Evolutionary conservation across 2,113 vertebrate genomes (phyloP), one percentile per base, ranked within the genome.

Genomic region (Brevimyrus niger): DNA sequence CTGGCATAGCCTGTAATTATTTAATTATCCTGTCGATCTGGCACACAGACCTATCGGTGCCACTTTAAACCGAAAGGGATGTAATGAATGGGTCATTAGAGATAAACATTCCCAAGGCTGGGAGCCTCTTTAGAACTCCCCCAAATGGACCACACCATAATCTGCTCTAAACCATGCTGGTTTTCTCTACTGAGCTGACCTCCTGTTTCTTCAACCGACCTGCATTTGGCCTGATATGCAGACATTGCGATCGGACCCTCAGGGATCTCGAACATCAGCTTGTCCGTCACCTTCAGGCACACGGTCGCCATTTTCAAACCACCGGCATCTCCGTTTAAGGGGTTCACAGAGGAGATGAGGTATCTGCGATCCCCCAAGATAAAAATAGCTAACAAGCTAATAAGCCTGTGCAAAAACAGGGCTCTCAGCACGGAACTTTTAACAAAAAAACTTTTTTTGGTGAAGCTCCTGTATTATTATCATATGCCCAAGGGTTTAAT

Each of bases 371-470:
- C 13, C 11, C 10, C 19, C 84, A 51, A 35, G 17, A 91, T 94
- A 93, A 94, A 94, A 94, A 93, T 93, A 94, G 17, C 51, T 19
- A 87, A 61, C 51, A 83, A 21, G 15, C 80, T 83, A 38, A 83
- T 10, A 21, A 19, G 9, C 13, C 0, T 27, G 50, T 46, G n/a
- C 21, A 35, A 88, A 88, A 46, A 15, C 35, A 38, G 13, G 55
- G 19, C 38, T 58, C 3, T 35, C 13, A 83, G 13, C 0, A 0
- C 27, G 87, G n/a, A 31, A 90, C 85, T 44, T 90, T 86, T 38
- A 84, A 65, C 61, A 65, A 65, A 65, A 65, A 27, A 11, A 0
- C 0, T 31, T 65, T 65, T 65, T 65, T 61, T n/a, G 21, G 55
- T 61, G 55, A 61, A 61, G 23, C 55, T 61, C n/a, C 7, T n/a